Base-by-base conservation (phyloP, 1,140 invertebrate genomes). In the Andricus grossulariae region DNA sequence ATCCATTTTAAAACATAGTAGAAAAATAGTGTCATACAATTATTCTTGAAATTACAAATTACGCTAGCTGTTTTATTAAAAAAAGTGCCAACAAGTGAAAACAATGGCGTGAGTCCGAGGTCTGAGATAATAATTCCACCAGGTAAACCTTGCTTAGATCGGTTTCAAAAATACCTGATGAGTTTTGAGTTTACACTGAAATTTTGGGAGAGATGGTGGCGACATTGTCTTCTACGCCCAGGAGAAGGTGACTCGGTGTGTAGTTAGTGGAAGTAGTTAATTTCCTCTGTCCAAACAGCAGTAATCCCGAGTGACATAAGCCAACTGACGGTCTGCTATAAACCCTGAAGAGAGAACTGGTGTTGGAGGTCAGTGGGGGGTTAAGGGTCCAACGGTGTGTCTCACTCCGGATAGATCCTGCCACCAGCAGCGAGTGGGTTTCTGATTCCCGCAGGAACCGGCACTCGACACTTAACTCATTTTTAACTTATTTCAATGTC, bases 281-380 rank as follows among this genome's bases (percentile, higher is more conserved):
- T 91, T 91, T 91, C 87, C 88, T 88, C 88, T 88, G 88, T 90
- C 88, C 89, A 91, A 91, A 91, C 89, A 91, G 87, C 84, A 82
- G 86, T 90, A 90, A 91, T 91, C 88, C 85, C 88, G 85, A 86
- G 88, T 89, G 89, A 91, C 90, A 90, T 86, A 88, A 91, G 89
- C 89, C 88, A 89, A 89, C 88, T 87, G 88, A 90, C 87, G 86
- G 80, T 73, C 73, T 72, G 77, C 82, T 84, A 75, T 82, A 81
- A 83, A 87, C 80, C 79, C 85, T 82, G 83, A 86, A 83, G 80
- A 80, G 79, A 75, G 80, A 54, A 71, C 50, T 45, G 70, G 19
- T 71, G 71, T 25, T 39, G 49, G 70, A 15, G 32, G 19, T 60
- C 72, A 25, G 45, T 50, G 12, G 8, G 71, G 51, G 50, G 39